phyloP scores from a whole-genome alignment of 2,113 vertebrate genomes.

The Amazona vittata region DNA sequence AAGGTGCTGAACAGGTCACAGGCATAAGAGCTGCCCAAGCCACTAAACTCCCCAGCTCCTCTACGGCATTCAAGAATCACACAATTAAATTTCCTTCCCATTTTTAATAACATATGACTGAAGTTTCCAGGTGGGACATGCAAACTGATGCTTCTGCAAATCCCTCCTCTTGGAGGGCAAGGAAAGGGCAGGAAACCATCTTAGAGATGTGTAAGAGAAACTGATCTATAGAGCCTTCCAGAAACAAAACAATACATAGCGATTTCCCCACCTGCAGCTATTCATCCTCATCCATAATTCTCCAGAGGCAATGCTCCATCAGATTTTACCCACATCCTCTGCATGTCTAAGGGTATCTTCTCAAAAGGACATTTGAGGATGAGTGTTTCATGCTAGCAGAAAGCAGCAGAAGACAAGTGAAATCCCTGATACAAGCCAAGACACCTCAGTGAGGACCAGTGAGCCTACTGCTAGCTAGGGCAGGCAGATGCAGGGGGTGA shows the following conservation, averaged over 20 bases:
- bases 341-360: neutral
- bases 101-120: neutral
- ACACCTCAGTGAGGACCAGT: neutral
- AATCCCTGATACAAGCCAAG: neutral
- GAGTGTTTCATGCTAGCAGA: neutral
- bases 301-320: neutral
- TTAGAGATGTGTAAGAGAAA: neutral
- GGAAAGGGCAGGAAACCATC: neutral
- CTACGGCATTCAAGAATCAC: neutral
- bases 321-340: neutral
- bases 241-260: neutral
- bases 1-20: neutral
- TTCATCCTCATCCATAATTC: neutral
- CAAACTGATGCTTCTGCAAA: neutral
- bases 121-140: neutral
- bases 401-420: neutral
- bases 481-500: neutral
- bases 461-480: neutral
- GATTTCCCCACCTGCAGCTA: neutral
- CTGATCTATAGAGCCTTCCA: neutral
- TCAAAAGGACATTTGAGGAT: neutral
- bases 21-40: neutral
- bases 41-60: neutral
- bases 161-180: neutral
- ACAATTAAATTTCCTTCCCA: neutral